Evolutionary conservation across 2,797 vertebrate genomes (phyloP).

Genomic region (Spinus pinus): DNA sequence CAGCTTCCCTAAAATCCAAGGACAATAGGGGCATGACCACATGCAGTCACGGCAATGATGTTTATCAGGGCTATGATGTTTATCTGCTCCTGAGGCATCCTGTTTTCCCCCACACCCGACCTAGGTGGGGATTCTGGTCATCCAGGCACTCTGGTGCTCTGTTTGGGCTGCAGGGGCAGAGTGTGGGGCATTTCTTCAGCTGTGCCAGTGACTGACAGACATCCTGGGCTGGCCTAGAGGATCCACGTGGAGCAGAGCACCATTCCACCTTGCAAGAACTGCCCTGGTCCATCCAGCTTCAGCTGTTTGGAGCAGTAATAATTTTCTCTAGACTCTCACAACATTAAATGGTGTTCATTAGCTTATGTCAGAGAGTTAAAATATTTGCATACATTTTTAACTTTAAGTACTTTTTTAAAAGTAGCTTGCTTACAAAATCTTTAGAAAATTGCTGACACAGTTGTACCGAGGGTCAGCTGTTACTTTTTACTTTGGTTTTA

Average conservation of each 20-base stretch:
- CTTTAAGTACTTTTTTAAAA: background rate
- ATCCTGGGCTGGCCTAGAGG: too few species aligned
- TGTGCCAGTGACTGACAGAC: background rate
- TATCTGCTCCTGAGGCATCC: background rate
- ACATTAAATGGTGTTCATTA: background rate
- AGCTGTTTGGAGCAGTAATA: background rate
- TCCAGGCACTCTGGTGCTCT: background rate
- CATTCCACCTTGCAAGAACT: background rate
- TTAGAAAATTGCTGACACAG: background rate
- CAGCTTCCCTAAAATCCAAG: background rate
- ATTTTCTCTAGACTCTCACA: fast-evolving
- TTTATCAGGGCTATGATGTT: background rate
- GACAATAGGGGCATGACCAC: too few species aligned
- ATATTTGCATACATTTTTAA: background rate
- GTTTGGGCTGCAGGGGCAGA: background rate
- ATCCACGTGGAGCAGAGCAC: background rate
- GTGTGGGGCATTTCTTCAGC: background rate
- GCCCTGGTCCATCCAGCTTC: background rate
- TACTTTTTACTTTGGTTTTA: background rate
- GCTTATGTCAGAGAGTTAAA: background rate
- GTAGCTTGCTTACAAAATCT: background rate
- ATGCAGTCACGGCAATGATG: fast-evolving
- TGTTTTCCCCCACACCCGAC: fast-evolving
- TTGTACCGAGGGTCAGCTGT: background rate
- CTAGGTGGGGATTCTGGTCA: background rate